Percentiles rank a stretch among this genome's conserved stretches.
phyloP scores from a whole-genome alignment of 2,888 invertebrate genomes.

The Calephelis perditalis region DNA sequence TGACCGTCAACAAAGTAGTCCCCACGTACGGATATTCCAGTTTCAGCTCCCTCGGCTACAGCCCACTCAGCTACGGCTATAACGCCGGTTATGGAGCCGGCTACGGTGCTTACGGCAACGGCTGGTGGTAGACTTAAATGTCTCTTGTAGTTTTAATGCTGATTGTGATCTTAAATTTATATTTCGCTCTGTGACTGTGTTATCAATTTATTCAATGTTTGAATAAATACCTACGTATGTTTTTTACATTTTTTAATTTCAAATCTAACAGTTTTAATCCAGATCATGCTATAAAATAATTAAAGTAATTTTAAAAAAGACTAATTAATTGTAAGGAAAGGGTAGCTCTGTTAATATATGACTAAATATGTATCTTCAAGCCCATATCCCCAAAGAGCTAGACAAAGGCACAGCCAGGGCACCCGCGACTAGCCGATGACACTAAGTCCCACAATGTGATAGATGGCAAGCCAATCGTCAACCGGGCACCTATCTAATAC shows the following conservation, averaged over 20 bases:
- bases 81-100: slow-evolving; percentile 22
- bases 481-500: no score
- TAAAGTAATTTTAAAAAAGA: no score
- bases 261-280: no score
- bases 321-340: no score
- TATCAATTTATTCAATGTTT: slow-evolving; percentile 9
- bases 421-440: no score
- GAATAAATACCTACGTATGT: not conserved
- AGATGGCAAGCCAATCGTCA: no score
- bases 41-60: slow-evolving; percentile 7
- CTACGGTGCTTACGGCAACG: slow-evolving; percentile 17
- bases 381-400: no score
- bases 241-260: not conserved
- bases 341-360: no score
- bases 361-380: no score
- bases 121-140: slow-evolving; percentile 30
- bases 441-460: no score
- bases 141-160: slow-evolving; percentile 11
- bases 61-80: slow-evolving; percentile 12
- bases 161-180: slow-evolving; percentile 20
- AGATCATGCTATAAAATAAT: no score
- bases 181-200: slow-evolving; percentile 19
- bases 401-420: no score
- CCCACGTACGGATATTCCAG: slow-evolving; percentile 22
- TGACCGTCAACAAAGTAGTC: slow-evolving; percentile 42